phyloP scores from a whole-genome alignment of 23 tunicate species.

The Ciona savignyi region DNA sequence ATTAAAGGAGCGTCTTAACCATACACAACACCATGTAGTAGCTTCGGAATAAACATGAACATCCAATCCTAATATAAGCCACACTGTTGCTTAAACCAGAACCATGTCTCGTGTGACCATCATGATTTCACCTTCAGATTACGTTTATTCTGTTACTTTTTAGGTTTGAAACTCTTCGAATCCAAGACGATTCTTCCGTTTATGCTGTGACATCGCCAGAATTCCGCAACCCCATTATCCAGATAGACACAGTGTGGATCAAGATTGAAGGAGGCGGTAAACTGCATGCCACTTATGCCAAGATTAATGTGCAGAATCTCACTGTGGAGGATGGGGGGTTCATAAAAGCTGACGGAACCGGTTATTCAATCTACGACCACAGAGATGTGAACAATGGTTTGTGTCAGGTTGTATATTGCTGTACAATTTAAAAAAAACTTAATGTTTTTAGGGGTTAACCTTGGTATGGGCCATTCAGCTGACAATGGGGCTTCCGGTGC shows the following conservation, averaged over 20 bases:
- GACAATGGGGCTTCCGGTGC: slow-evolving; percentile 19
- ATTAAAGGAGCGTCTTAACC: too few relatives aligned
- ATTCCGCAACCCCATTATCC: slow-evolving; percentile 14
- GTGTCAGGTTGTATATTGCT: too few relatives aligned
- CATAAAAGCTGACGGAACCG: slow-evolving; percentile 17
- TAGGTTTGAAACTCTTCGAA: slow-evolving; percentile 16
- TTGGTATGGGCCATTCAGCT: slow-evolving; percentile 17
- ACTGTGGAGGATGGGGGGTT: slow-evolving; percentile 20
- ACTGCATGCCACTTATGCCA: slow-evolving; percentile 11
- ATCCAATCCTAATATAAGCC: too few relatives aligned
- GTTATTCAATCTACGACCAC: slow-evolving; percentile 21
- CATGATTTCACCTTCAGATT: too few relatives aligned
- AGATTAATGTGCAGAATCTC: slow-evolving; percentile 3
- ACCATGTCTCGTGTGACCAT: too few relatives aligned
- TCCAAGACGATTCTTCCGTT: slow-evolving; percentile 9
- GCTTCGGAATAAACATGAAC: too few relatives aligned
- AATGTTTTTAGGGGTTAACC: slow-evolving; percentile 13
- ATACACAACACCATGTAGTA: too few relatives aligned
- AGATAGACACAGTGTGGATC: slow-evolving; percentile 4
- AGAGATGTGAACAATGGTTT: background rate
- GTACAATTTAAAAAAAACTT: too few relatives aligned
- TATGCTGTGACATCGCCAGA: slow-evolving; percentile 25
- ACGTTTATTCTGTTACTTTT: too few relatives aligned
- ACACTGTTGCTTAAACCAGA: too few relatives aligned
- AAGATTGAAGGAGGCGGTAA: slow-evolving; percentile 28